A percentile compares a stretch with the other conserved stretches of the same genome.
Conservation (phyloP, 1,140 invertebrate genomes). For the Metopolophium dirhodum region DNA sequence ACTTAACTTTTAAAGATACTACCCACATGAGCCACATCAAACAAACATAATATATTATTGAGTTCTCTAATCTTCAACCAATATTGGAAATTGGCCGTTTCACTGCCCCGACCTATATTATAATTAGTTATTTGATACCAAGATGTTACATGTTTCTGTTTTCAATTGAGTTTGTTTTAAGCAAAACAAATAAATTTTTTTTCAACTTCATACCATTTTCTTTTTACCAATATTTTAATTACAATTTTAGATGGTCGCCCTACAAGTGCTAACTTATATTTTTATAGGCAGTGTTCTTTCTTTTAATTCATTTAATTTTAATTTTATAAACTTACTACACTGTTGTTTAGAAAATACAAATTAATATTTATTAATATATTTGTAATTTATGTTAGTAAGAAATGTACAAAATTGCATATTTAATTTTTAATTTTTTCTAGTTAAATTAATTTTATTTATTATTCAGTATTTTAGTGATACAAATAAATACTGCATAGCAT, state of each 20-base stretch:
- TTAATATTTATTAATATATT: too few relatives aligned
- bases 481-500: not conserved
- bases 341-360: not conserved
- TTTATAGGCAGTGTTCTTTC: not conserved
- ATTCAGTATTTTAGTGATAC: not conserved
- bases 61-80: too few relatives aligned
- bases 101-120: too few relatives aligned
- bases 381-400: too few relatives aligned
- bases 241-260: not conserved
- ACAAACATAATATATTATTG: not conserved
- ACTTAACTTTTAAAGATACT: too few relatives aligned
- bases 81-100: not conserved
- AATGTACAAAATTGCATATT: too few relatives aligned
- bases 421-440: too few relatives aligned
- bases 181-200: not conserved
- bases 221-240: not conserved
- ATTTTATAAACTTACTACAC: not conserved
- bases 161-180: not conserved
- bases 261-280: not conserved
- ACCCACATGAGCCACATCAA: too few relatives aligned
- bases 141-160: not conserved
- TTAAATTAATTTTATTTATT: too few relatives aligned
- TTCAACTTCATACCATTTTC: not conserved
- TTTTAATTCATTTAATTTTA: not conserved
- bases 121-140: not conserved